Evolutionary conservation across 2,113 vertebrate species (phyloP), one percentile per base, ranked within the genome.

Genomic region (Channa argus): DNA sequence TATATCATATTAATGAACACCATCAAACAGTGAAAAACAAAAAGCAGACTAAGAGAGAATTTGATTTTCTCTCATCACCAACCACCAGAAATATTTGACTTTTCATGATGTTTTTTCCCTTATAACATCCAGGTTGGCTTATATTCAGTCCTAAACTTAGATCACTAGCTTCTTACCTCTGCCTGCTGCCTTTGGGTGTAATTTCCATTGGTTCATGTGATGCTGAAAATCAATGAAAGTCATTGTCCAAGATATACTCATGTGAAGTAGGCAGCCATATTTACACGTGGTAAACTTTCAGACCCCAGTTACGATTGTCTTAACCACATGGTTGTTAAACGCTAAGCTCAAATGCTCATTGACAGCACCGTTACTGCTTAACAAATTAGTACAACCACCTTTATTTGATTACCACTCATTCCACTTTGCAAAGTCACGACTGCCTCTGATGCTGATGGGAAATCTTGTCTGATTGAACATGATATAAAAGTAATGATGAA

Each of bases 1-100:
- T 49, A 24, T 12, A 44, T 69, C 63, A 54, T 61, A 60, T 59
- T 54, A 39, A 84, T 64, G 63, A 63, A 55, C 9, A 43, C 4
- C 8, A 71, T 33, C 56, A 59, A 69, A 61, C 43, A 34, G 41
- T 70, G 24, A 50, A 44, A 62, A 24, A 4, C 44, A 39, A 52
- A 41, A 8, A 63, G 3, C 37, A 39, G 39, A 66, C 15, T 39
- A 3, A 49, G 36, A 43, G 50, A 47, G 5, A 24, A 50, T 24
- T 24, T 24, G 24, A 55, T 46, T 3, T 12, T 2, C 8, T 24
- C 24, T 24, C 24, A 24, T 24, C 24, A 24, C 24, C 24, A 24
- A 24, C 24, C 24, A 24, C 1, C 24, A 24, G 24, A 24, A 24
- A 24, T 24, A 24, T 24, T 24, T 24, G 24, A 24, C 24, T 24